Conservation (phyloP, 2,113 vertebrate genomes). For the Onychorhynchus coronatus region DNA sequence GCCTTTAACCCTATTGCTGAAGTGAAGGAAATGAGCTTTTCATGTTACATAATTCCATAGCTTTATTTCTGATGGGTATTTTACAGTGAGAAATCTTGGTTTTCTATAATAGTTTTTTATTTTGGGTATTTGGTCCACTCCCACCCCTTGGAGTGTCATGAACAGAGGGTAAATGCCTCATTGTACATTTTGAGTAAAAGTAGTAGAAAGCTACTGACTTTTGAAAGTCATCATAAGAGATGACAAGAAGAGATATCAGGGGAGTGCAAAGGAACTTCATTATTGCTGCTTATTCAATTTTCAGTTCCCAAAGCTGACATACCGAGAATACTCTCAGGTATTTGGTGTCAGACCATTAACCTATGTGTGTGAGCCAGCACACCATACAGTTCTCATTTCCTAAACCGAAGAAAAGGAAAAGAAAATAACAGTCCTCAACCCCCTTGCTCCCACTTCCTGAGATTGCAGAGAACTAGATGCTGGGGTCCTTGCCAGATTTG, state of each 20-base stretch:
- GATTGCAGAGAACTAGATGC: neutral
- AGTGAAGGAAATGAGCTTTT: neutral
- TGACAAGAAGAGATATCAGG: neutral
- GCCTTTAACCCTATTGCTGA: neutral
- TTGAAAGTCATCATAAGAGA: neutral
- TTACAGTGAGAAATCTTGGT: neutral
- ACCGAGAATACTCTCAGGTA: neutral
- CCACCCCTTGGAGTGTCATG: neutral
- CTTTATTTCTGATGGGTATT: neutral
- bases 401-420: neutral
- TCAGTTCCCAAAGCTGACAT: conserved; percentile 2
- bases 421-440: neutral
- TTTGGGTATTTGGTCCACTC: neutral
- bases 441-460: neutral
- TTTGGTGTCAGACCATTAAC: conserved; percentile 47
- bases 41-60: neutral
- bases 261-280: conserved; percentile 15
- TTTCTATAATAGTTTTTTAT: neutral
- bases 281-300: conserved; percentile 43
- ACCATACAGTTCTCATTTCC: neutral
- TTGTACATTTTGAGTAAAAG: neutral
- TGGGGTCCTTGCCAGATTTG: neutral
- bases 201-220: neutral
- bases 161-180: neutral
- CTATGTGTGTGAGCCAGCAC: neutral